Conservation (phyloP, 2,888 invertebrate species). For the Amphipyra berbera region DNA sequence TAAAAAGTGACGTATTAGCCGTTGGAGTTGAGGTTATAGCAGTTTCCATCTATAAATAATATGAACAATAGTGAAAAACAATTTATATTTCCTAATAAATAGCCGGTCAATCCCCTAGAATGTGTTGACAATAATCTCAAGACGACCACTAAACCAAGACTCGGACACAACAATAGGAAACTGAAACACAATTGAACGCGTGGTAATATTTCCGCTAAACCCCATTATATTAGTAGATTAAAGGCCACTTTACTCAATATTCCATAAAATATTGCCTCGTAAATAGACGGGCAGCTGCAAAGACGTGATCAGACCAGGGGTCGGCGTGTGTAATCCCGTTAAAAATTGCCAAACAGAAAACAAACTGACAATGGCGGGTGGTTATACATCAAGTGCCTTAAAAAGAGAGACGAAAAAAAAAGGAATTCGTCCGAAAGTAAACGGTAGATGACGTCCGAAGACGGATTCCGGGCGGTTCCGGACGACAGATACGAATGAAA, state of each 20-base stretch:
- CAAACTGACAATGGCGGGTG: constrained; percentile 82
- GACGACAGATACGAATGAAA: constrained; percentile 88
- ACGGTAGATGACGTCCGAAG: constrained; percentile 82
- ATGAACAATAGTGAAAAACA: constrained; percentile 15
- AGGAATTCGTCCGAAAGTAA: constrained; percentile 73
- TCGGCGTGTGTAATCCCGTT: constrained; percentile 83
- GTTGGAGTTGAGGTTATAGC: no score
- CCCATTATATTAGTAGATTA: constrained; percentile 89
- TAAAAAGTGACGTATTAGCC: no score
- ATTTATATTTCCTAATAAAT: constrained; percentile 34
- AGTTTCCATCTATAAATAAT: neutral
- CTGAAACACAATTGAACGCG: constrained; percentile 80
- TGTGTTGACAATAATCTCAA: constrained; percentile 67
- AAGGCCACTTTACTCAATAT: constrained; percentile 89
- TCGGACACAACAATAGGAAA: constrained; percentile 77
- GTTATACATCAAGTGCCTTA: constrained; percentile 85
- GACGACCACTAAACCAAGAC: constrained; percentile 68
- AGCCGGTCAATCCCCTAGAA: constrained; percentile 41
- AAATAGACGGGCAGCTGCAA: constrained; percentile 84
- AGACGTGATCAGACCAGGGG: constrained; percentile 85
- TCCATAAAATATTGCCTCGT: constrained; percentile 89
- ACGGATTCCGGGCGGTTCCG: constrained; percentile 78
- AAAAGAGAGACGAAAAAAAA: constrained; percentile 75
- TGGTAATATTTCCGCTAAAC: constrained; percentile 73
- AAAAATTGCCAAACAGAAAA: constrained; percentile 89